phyloP scores from a whole-genome alignment of 2,888 invertebrate genomes.

The Agrotis ipsilon region DNA sequence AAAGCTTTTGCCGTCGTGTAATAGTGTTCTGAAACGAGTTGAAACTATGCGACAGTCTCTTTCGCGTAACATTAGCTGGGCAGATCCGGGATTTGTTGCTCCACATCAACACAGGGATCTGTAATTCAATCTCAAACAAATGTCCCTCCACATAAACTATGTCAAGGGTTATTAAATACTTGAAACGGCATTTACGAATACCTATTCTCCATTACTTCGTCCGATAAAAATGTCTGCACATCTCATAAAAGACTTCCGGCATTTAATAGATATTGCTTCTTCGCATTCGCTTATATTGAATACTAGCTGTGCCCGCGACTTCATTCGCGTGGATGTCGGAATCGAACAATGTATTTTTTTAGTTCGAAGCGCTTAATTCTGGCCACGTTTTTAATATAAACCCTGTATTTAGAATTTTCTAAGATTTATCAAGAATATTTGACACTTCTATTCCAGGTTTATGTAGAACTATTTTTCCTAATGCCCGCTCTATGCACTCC shows the following conservation, averaged over 20 bases:
- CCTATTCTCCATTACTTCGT: constrained; percentile 31
- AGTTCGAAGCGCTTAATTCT: too few species aligned
- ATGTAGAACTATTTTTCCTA: too few species aligned
- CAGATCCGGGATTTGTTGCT: constrained; percentile 41
- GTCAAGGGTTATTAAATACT: constrained; percentile 59
- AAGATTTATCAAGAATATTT: too few species aligned
- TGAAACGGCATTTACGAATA: constrained; percentile 53
- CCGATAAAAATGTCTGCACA: constrained; percentile 34
- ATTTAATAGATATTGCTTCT: constrained; percentile 36
- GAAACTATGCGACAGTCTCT: constrained; percentile 60
- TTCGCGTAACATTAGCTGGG: constrained; percentile 43
- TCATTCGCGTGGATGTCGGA: too few species aligned
- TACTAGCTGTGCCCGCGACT: too few species aligned
- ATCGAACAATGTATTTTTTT: too few species aligned
- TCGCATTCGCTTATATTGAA: background rate
- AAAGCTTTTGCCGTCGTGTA: constrained; percentile 66
- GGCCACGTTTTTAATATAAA: too few species aligned
- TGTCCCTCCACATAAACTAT: constrained; percentile 52
- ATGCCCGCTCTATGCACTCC: too few species aligned
- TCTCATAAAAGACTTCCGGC: constrained; percentile 26
- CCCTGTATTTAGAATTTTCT: too few species aligned
- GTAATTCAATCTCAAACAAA: constrained; percentile 64
- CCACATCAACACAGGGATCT: constrained; percentile 36
- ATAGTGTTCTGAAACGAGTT: constrained; percentile 59
- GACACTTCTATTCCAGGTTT: too few species aligned